These are phyloP conservation scores for Griposia aprilina DNA, from an alignment of 2,888 invertebrate genomes.

Conservation along the genomic window DNA sequence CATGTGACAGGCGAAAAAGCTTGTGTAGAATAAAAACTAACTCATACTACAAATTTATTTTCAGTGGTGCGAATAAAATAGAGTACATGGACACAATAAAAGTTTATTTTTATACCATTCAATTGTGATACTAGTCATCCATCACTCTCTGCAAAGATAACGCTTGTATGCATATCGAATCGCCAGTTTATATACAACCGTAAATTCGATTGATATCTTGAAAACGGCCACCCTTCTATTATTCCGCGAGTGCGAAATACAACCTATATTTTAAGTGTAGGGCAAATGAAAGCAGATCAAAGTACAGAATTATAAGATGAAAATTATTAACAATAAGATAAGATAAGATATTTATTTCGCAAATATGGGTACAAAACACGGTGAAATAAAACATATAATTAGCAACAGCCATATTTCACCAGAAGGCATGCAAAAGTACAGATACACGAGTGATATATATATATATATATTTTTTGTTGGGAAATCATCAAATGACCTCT, in stretches of 20 bases:
- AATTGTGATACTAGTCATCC: conserved; percentile 34
- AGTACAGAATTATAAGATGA: not conserved
- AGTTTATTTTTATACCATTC: conserved; percentile 37
- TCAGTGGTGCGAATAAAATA: not conserved
- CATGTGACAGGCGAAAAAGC: not conserved
- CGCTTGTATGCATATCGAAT: conserved; percentile 18
- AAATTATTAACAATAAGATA: too few relatives aligned
- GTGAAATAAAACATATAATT: too few relatives aligned
- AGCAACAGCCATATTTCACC: too few relatives aligned
- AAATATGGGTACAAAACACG: too few relatives aligned
- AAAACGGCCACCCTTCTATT: conserved; percentile 20
- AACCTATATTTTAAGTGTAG: not conserved
- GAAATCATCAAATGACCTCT: too few relatives aligned
- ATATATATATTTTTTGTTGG: too few relatives aligned
- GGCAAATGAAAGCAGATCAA: not conserved
- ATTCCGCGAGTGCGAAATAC: not conserved
- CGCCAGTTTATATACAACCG: conserved; percentile 16
- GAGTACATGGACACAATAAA: not conserved
- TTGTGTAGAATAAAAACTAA: not conserved
- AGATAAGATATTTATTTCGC: too few relatives aligned
- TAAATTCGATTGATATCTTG: conserved; percentile 30
- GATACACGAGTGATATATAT: too few relatives aligned
- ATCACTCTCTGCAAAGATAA: conserved; percentile 26
- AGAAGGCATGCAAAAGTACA: too few relatives aligned
- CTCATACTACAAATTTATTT: not conserved